Evolutionary conservation across 2,888 invertebrate genomes (phyloP), one percentile per base, ranked within the genome.

Genomic region (Acleris sparsana): DNA sequence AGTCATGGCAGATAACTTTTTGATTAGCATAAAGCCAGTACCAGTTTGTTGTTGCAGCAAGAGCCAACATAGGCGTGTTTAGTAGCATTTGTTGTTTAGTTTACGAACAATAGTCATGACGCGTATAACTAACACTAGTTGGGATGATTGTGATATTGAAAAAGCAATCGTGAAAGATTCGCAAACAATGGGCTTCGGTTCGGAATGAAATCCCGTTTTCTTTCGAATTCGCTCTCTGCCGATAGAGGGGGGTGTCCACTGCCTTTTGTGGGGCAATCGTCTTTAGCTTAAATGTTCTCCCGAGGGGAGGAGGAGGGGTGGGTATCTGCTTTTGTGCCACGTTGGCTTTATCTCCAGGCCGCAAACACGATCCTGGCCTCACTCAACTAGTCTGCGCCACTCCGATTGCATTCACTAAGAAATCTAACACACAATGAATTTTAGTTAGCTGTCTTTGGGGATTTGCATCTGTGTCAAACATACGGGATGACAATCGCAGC

Each of bases 211-310:
- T 87, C 84, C 82, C 80, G 85, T 86, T 87, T 89, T 87, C 88
- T 86, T 88, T 86, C 79, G 81, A 80, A 82, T 82, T 79, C 75
- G 78, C 83, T 83, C 80, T 79, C 79, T 80, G 80, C 79, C 78
- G 79, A 80, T 80, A 74, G 73, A 74, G 78, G 77, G 76, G 74
- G 75, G 71, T 65, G 69, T 70, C 68, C 71, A 70, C 73, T 75
- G 83, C 80, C 85, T 87, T 86, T 88, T 88, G 87, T 85, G 83
- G 85, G 86, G 86, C 88, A 88, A 88, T 87, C 84, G 84, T 82
- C 84, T 80, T 83, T 79, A 83, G 82, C 85, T 86, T 87, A 86
- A 86, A 85, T 80, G 84, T 72, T 82, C 82, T 78, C 79, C 72
- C 72, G 63, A 49, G 11, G 46, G 48, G 56, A 49, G 71, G 70